Evolutionary conservation across 2,888 invertebrate species (phyloP).

Genomic region (Criorhina ranunculi): DNA sequence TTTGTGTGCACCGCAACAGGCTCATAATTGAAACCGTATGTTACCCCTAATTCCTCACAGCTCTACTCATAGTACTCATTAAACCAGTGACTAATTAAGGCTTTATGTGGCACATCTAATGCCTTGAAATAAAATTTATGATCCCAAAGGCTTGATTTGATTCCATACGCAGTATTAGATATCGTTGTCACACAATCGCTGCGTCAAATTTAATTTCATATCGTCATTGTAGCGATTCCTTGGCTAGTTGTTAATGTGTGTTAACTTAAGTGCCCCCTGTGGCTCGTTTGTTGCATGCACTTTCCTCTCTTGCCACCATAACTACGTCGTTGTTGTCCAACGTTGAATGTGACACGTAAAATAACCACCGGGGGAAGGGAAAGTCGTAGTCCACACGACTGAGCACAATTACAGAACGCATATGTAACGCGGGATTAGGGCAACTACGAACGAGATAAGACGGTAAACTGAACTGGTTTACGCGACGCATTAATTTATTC

Average conservation of each 20-base stretch:
- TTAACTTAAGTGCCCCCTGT: slow-evolving; percentile 12
- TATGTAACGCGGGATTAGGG: slow-evolving; percentile 41
- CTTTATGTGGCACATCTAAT: slow-evolving; percentile 4
- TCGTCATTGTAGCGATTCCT: background rate
- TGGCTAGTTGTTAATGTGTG: slow-evolving; percentile 4
- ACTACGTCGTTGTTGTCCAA: slow-evolving; percentile 29
- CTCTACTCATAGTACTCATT: background rate
- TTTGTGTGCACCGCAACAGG: background rate
- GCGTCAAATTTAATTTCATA: slow-evolving; percentile 46
- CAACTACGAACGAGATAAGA: slow-evolving; percentile 42
- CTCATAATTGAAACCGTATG: background rate
- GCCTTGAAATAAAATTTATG: slow-evolving; percentile 29
- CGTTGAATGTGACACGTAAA: slow-evolving; percentile 18
- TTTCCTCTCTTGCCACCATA: background rate
- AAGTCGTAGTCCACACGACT: slow-evolving; percentile 49
- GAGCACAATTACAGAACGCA: slow-evolving; percentile 38
- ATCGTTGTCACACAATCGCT: slow-evolving; percentile 12
- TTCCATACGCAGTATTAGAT: slow-evolving; percentile 7
- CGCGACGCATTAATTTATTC: slow-evolving; percentile 44
- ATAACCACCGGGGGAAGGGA: slow-evolving; percentile 18
- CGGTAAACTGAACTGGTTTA: slow-evolving; percentile 54
- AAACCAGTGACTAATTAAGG: slow-evolving; percentile 2
- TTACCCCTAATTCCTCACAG: background rate
- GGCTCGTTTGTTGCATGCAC: slow-evolving; percentile 23
- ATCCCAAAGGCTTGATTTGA: background rate